Base-by-base conservation (phyloP, 1,140 invertebrate species). In the Chrysopa pallens region DNA sequence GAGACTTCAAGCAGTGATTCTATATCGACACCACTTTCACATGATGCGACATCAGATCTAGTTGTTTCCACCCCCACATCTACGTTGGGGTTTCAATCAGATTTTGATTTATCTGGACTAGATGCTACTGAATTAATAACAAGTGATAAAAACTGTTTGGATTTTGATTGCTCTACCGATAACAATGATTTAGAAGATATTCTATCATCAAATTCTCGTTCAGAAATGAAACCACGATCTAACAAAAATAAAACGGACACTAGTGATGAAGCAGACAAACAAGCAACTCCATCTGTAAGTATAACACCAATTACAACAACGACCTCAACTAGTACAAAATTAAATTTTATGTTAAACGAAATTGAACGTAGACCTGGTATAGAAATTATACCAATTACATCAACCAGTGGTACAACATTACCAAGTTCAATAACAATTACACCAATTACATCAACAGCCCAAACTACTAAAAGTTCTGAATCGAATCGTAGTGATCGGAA, bases 371-470 rank as follows among this genome's bases (percentile, higher is more conserved):
- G 80, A 29, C 78, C 80, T 0, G 80, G 80, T 1, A 85, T 85
- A 43, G 82, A 85, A 59, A 83, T 85, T 15, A 83, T 86, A 52
- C 80, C 81, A 0, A 77, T 84, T 39, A 64, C 73, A 1, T 70
- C 75, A 0, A 60, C 70, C 2, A 61, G 73, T 0, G 70, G 72
- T 9, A 65, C 77, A 3, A 66, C 69, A 28, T 56, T 84, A 27
- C 74, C 80, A 6, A 81, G 76, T 56, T 83, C 81, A 3, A 84
- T 88, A 13, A 88, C 85, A 0, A 88, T 90, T 35, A 88, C 84
- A 0, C 83, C 84, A 5, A 81, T 84, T 9, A 68, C 72, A 1
- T 68, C 71, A 46, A 73, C 63, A 28, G 70, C 62, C 52, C 59
- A 59, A 44, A 74, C 70, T 52, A 60, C 58, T 3, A 45, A 71